Evolutionary conservation across 2,888 invertebrate genomes (phyloP).

Genomic region (Harpalus rubripes): DNA sequence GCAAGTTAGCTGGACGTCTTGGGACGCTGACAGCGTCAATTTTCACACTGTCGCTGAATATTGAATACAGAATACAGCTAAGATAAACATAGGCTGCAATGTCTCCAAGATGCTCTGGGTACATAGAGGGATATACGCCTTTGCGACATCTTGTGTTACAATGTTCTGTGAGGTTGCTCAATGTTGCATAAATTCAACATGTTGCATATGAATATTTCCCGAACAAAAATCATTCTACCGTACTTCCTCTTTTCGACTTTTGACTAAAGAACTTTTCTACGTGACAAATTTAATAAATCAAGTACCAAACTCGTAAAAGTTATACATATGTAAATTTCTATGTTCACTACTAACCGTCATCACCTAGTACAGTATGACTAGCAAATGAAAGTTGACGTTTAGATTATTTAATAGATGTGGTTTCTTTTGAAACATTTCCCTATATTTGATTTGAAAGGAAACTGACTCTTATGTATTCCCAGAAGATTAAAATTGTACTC

Average conservation of each 20-base stretch:
- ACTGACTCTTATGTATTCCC: no score
- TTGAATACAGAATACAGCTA: constrained; percentile 54
- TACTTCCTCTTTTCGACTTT: neutral
- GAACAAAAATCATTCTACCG: neutral
- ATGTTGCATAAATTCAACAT: constrained; percentile 21
- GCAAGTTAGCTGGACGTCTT: constrained; percentile 41
- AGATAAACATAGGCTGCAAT: constrained; percentile 38
- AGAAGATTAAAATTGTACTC: no score
- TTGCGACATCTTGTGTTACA: constrained; percentile 7
- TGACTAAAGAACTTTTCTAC: neutral
- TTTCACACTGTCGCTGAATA: constrained; percentile 53
- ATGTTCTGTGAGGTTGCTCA: neutral
- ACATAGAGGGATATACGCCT: neutral
- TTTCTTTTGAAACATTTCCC: no score
- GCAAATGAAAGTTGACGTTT: no score
- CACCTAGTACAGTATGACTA: no score
- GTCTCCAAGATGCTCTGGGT: neutral
- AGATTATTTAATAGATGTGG: no score
- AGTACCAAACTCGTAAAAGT: neutral
- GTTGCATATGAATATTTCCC: constrained; percentile 21
- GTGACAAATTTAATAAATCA: constrained; percentile 10
- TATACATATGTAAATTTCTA: no score
- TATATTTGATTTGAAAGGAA: no score
- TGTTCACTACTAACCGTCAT: no score
- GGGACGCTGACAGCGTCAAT: constrained; percentile 44